These are phyloP conservation scores for Prorops nasuta DNA, from an alignment of 1,140 invertebrate genomes.

Conservation along the genomic window DNA sequence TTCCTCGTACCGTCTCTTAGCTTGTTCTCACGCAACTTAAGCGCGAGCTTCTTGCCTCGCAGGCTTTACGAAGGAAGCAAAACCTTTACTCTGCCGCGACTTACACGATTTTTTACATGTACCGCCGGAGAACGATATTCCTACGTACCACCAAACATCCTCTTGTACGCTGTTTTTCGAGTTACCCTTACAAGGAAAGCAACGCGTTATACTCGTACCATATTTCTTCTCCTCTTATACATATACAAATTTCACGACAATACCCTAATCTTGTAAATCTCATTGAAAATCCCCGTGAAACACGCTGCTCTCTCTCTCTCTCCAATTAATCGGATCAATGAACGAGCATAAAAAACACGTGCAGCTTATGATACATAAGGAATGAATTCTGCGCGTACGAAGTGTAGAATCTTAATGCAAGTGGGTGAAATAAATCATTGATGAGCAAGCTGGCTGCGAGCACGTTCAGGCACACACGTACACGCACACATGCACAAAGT, in stretches of 20 bases:
- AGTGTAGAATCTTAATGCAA: too few relatives aligned
- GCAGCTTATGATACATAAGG: too few relatives aligned
- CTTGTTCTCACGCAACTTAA: conserved; percentile 32
- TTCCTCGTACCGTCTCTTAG: conserved; percentile 12
- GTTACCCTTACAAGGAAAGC: background rate
- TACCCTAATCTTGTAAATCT: background rate
- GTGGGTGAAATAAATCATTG: too few relatives aligned
- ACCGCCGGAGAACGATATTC: background rate
- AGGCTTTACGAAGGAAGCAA: conserved; percentile 27
- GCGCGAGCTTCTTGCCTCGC: conserved; percentile 28
- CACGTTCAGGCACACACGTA: too few relatives aligned
- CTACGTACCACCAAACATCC: too few relatives aligned
- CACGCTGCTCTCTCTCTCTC: background rate
- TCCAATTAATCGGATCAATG: too few relatives aligned
- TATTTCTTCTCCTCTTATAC: too few relatives aligned
- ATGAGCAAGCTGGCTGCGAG: too few relatives aligned
- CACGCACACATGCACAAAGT: too few relatives aligned
- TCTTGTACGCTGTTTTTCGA: background rate
- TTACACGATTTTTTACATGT: conserved; percentile 24
- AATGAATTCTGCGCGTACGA: too few relatives aligned
- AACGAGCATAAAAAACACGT: too few relatives aligned
- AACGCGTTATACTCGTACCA: background rate
- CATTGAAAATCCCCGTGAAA: background rate
- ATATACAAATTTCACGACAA: too few relatives aligned
- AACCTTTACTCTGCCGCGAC: conserved; percentile 15